Base-by-base conservation (phyloP, 2,113 vertebrate species). In the Rutilus rutilus region DNA sequence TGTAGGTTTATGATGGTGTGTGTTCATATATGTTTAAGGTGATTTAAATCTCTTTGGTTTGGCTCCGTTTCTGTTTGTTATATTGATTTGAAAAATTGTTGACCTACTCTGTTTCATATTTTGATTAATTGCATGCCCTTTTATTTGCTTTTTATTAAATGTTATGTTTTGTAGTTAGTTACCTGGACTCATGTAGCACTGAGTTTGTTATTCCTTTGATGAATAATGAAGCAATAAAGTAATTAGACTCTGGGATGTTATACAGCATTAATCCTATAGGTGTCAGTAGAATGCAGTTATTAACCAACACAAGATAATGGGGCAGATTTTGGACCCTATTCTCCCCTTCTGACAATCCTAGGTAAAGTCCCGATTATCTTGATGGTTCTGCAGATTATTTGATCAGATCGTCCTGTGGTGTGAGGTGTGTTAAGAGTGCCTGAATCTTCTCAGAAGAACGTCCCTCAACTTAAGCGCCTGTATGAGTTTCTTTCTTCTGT, bases 211-310 rank as follows among this genome's bases (percentile, higher is more conserved):
- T 76, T 73, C 59, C 33, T 76, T 74, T n/a, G n/a, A 62, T 47
- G 19, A 71, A 79, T 15, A 54, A 69, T 80, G 27, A 36, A 36
- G 80, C 30, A 62, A 67, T 78, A 36, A 71, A 47, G 7, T 50
- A 27, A 45, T 25, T 33, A 52, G 45, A 64, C 33, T 21, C 23
- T 45, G 4, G 39, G 42, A 2, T 62, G 59, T 25, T 25, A 12
- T 25, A 62, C n/a, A 12, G n/a, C 2, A 59, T 85, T 27, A 50
- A 8, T 19, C 74, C 84, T 60, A n/a, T 42, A 86, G 87, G 25
- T 80, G 78, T 84, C 87, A 78, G 69, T 54, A 86, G 52, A 82
- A 14, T 14, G 15, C 50, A 42, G 42, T 42, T 42, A 10, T 42
- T 42, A 42, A 42, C 42, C 1, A 42, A 8, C 39, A 42, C 42